phyloP scores from a whole-genome alignment of 2,113 vertebrate genomes.

The Tautogolabrus adspersus region DNA sequence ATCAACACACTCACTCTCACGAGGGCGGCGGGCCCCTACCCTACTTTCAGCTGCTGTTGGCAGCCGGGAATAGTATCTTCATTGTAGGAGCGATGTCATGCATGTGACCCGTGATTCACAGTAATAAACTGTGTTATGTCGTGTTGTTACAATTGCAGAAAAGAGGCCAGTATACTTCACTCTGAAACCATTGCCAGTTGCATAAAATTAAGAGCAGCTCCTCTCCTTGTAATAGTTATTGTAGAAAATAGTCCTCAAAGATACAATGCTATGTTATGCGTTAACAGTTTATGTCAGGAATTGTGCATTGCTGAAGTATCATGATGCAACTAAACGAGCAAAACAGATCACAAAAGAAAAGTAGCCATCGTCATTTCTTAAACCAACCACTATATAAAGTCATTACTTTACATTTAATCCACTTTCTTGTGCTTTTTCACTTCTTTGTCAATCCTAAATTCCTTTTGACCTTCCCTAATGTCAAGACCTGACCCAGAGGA shows the following conservation, averaged over 20 bases:
- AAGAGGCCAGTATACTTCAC: slow-evolving; percentile 1
- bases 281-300: neutral
- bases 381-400: neutral
- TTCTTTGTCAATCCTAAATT: neutral
- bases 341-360: neutral
- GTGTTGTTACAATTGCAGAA: slow-evolving; percentile 1
- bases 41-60: slow-evolving; percentile 9
- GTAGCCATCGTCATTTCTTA: neutral
- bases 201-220: neutral
- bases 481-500: slow-evolving; percentile 31
- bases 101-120: slow-evolving; percentile 44
- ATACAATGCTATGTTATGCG: neutral
- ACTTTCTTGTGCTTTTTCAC: too few species aligned
- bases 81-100: slow-evolving; percentile 50
- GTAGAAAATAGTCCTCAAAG: neutral
- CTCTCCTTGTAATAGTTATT: neutral
- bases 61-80: slow-evolving; percentile 35
- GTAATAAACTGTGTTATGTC: slow-evolving; percentile 1
- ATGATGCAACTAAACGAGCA: neutral
- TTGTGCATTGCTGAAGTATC: neutral
- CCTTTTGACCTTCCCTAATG: neutral
- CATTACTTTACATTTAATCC: neutral
- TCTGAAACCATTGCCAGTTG: neutral
- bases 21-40: neutral
- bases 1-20: neutral